Percentiles rank a stretch among this genome's conserved stretches.
Conservation (phyloP, 2,113 vertebrate genomes). For the Bos javanicus region DNA sequence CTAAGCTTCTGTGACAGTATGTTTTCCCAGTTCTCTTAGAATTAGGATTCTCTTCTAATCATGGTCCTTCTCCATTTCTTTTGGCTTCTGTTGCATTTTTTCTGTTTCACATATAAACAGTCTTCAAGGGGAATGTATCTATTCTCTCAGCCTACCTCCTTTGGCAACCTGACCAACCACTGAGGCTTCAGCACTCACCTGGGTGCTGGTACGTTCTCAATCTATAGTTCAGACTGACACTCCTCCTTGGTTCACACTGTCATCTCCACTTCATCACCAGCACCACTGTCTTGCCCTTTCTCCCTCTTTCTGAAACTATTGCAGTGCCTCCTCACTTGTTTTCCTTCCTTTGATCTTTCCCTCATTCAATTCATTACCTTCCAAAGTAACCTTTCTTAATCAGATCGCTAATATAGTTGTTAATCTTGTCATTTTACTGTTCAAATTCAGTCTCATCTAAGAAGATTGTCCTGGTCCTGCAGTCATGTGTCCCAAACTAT, state of each 20-base stretch:
- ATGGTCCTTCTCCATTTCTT: neutral
- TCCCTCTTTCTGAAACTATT: neutral
- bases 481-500: neutral
- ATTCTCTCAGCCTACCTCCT: neutral
- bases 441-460: neutral
- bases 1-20: neutral
- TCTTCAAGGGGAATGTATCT: neutral
- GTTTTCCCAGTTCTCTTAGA: neutral
- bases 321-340: neutral
- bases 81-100: neutral
- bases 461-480: neutral
- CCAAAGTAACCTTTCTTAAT: neutral
- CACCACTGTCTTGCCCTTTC: neutral
- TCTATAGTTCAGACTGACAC: neutral
- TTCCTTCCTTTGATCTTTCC: neutral
- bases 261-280: neutral
- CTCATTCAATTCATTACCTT: neutral
- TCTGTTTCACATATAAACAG: neutral
- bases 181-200: neutral
- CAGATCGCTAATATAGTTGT: neutral
- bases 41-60: neutral
- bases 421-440: neutral
- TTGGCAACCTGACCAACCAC: neutral
- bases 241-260: neutral
- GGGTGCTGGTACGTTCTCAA: neutral